phyloP scores from a whole-genome alignment of 2,888 invertebrate genomes.

The Hyposoter dolosus region DNA sequence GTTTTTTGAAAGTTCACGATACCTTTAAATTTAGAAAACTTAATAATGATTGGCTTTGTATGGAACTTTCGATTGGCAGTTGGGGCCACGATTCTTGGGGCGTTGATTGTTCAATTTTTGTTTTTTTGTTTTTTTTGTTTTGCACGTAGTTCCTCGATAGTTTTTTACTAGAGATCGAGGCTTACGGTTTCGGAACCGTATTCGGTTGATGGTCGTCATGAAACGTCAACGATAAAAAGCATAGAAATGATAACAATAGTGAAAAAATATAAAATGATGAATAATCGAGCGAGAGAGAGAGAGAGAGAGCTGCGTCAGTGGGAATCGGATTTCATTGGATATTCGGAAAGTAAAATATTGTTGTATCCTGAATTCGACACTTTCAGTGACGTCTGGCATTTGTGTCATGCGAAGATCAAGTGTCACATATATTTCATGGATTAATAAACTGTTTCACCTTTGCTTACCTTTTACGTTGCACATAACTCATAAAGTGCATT shows the following conservation, averaged over 20 bases:
- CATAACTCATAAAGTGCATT: slow-evolving; percentile 34
- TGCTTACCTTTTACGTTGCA: slow-evolving; percentile 21
- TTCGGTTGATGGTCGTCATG: not conserved
- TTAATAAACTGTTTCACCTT: slow-evolving; percentile 75
- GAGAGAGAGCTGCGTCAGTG: not conserved
- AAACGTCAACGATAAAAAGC: not conserved
- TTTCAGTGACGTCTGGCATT: slow-evolving; percentile 5
- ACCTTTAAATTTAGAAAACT: too few relatives aligned
- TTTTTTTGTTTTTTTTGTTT: too few relatives aligned
- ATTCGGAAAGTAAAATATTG: slow-evolving; percentile 19
- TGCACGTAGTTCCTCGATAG: too few relatives aligned
- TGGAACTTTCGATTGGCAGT: too few relatives aligned
- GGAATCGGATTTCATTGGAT: slow-evolving; percentile 20
- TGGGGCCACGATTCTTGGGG: too few relatives aligned
- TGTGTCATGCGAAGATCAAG: slow-evolving; percentile 12
- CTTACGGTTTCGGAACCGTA: too few relatives aligned
- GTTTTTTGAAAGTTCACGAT: too few relatives aligned
- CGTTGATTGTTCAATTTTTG: too few relatives aligned
- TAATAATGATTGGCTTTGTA: too few relatives aligned
- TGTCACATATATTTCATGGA: slow-evolving; percentile 66
- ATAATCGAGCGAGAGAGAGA: not conserved
- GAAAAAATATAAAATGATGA: not conserved
- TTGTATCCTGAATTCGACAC: not conserved
- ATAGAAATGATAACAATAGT: not conserved
- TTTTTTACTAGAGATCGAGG: too few relatives aligned